Base-by-base conservation (phyloP, 2,888 invertebrate genomes). In the Empis livida region DNA sequence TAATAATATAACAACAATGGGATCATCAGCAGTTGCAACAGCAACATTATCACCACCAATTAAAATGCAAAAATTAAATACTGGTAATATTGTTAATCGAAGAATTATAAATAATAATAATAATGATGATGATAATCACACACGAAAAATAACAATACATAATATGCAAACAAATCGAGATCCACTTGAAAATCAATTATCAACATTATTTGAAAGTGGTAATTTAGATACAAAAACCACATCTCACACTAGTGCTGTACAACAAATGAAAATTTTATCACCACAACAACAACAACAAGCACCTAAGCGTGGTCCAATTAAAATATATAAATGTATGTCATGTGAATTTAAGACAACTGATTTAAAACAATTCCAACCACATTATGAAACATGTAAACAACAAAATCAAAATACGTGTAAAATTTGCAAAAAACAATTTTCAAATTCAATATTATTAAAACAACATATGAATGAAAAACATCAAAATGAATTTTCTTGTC, bases 321-420 rank as follows among this genome's bases (percentile, higher is more conserved):
- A 68, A 56, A 63, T 70, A 3, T 70, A 69, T 50, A 71, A 70
- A 56, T 70, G 70, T 55, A 61, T 67, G 43, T 62, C 65, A 11
- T 71, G 70, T 53, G 69, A 69, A 42, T 71, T 69, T 47, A 70
- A 70, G 56, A 70, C 71, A 42, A 63, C 64, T 3, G 70, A 70
- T 53, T 61, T 69, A 57, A 64, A 67, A 49, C 57, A 64, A 15
- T 71, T 71, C 41, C 68, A 68, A 48, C 64, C 68, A 14, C 70
- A 71, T 48, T 68, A 63, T 47, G 67, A 67, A 50, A 63, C 64
- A 35, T 71, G 70, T 55, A 68, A 64, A 49, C 67, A 65, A 57
- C 67, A 69, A 56, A 68, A 65, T 44, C 66, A 68, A 56, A 50
- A 48, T 48, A 45, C 49, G 17, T 70, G 70, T 55, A 68, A 70